Evolutionary conservation across 2,888 invertebrate genomes (phyloP).

Genomic region (Herminia tarsipennalis): DNA sequence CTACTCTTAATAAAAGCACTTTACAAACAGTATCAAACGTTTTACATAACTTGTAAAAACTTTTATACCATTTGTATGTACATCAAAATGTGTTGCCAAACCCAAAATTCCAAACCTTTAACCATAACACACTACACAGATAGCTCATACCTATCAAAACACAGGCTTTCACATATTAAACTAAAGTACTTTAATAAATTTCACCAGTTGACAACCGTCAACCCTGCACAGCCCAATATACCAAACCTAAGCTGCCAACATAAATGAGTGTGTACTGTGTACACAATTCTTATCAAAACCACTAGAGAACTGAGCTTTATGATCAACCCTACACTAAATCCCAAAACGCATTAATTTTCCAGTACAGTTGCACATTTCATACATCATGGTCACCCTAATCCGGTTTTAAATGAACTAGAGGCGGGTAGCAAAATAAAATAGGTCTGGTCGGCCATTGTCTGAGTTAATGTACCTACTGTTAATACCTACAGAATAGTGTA

Average conservation of each 20-base stretch:
- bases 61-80: too few species aligned
- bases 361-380: slow-evolving; percentile 39
- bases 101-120: neutral
- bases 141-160: neutral
- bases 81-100: too few species aligned
- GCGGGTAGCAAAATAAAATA: slow-evolving; percentile 47
- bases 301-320: slow-evolving; percentile 23
- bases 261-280: neutral
- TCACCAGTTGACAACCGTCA: neutral
- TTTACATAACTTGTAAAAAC: too few species aligned
- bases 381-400: slow-evolving; percentile 42
- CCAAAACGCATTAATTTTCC: slow-evolving; percentile 27
- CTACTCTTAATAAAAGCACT: too few species aligned
- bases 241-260: slow-evolving; percentile 4
- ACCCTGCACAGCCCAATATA: neutral
- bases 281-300: slow-evolving; percentile 15
- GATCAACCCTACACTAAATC: slow-evolving; percentile 26
- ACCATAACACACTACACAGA: neutral
- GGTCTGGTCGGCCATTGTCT: slow-evolving; percentile 49
- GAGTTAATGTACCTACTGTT: slow-evolving; percentile 45
- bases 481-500: slow-evolving; percentile 25
- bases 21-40: too few species aligned
- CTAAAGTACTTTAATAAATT: neutral
- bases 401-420: slow-evolving; percentile 51
- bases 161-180: neutral